Base-by-base conservation (phyloP, 2,113 vertebrate species). In the Mesembrinibis cayennensis region DNA sequence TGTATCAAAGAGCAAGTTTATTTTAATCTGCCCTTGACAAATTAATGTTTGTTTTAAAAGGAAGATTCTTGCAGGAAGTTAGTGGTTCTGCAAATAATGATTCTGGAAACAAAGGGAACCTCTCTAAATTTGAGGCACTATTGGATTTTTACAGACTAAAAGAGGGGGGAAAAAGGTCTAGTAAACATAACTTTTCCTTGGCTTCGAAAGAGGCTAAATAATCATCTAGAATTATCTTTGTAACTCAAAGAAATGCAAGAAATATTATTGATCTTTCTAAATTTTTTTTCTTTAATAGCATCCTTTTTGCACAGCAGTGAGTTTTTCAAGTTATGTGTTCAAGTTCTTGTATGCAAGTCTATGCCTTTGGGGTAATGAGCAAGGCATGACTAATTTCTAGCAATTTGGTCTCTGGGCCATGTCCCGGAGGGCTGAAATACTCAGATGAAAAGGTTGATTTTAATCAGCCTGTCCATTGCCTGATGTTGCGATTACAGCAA, bases 1-100 rank as follows among this genome's bases (percentile, higher is more conserved):
- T 67, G 30, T 38, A 65, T 91, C 14, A 22, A 71, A 72, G 38
- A 82, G 14, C 18, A 69, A 66, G 73, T 91, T 95, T 94, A 92
- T 95, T 92, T 92, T 91, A 42, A 56, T 67, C 61, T 93, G 61
- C 18, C 61, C 52, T 91, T 91, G 55, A 82, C 61, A 84, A 94
- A 94, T 78, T 47, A 82, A 13, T 77, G 26, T 85, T 96, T 94
- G 20, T 71, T 89, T 94, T 89, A 79, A 95, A 81, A 26, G 66
- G 49, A 78, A 52, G 49, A 36, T 69, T 77, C 50, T 80, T 90
- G 16, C 49, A 87, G 69, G 62, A 91, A 79, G 55, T 10, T 34
- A 40, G 40, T 72, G 44, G 5, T 11, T 90, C 30, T 89, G 65
- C 56, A 86, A 73, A 81, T 90, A 72, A 77, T 44, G 23, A 40